A percentile compares a stretch with the other conserved stretches of the same genome.
phyloP scores from a whole-genome alignment of 2,113 vertebrate genomes.

The Scolopax mira region DNA sequence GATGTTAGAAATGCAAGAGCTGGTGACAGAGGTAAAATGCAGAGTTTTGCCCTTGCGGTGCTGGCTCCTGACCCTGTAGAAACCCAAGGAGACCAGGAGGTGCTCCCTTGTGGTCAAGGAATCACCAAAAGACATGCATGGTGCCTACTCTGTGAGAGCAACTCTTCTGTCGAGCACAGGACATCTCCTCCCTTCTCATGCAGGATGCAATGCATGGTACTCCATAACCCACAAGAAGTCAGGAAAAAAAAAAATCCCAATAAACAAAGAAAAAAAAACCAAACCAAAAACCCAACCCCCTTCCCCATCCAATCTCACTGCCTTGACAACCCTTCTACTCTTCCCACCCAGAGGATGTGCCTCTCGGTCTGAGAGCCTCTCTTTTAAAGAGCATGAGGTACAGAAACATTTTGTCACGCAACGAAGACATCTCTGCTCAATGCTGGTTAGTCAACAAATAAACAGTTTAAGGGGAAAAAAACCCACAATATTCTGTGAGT shows the following conservation, averaged over 20 bases:
- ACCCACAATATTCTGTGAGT: not conserved
- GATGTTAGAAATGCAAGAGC: not conserved
- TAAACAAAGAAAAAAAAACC: not conserved
- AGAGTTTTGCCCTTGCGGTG: not conserved
- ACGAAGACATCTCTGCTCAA: not conserved
- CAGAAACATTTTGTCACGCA: accelerated
- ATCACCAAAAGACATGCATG: accelerated
- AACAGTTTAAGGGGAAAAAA: not conserved
- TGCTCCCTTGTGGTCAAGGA: not conserved
- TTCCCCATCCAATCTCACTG: not conserved
- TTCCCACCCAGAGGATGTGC: not conserved
- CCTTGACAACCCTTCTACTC: not conserved
- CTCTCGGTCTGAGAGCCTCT: not conserved
- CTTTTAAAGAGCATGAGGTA: not conserved
- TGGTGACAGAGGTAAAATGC: not conserved
- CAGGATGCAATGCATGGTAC: accelerated
- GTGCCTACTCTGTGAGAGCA: not conserved
- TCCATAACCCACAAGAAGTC: not conserved
- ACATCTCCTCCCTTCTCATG: not conserved
- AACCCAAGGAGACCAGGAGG: accelerated
- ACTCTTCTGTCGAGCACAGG: not conserved
- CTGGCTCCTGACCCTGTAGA: not conserved
- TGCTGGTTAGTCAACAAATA: not conserved
- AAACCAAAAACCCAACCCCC: not conserved
- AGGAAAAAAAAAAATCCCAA: not conserved